Evolutionary conservation across 2,797 vertebrate genomes (phyloP).

Genomic region (Mus minutoides): DNA sequence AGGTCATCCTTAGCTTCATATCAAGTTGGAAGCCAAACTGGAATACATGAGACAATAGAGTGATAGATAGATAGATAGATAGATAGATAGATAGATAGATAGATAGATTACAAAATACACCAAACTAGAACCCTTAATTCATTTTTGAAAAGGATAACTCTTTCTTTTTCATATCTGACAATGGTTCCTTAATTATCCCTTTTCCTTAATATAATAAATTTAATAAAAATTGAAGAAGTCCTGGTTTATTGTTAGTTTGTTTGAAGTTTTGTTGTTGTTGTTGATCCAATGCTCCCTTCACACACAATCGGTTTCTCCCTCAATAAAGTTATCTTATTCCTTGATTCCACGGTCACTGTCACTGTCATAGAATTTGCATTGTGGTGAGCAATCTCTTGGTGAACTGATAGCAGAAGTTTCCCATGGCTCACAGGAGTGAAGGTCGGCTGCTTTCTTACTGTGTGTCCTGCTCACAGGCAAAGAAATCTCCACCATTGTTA

Average conservation of each 20-base stretch:
- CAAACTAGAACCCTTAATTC: neutral
- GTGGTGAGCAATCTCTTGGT: neutral
- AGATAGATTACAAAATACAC: neutral
- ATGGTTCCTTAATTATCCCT: neutral
- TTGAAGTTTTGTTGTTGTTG: neutral
- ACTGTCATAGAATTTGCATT: neutral
- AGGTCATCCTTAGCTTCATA: neutral
- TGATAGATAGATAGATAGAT: neutral
- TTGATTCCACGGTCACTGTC: neutral
- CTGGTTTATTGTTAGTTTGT: neutral
- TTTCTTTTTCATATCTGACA: neutral
- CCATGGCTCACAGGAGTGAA: neutral
- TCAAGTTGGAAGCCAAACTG: neutral
- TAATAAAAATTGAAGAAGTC: neutral
- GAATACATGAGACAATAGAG: neutral
- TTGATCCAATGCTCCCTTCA: neutral
- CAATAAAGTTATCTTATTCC: neutral
- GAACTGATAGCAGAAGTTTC: neutral
- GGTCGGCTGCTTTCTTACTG: neutral
- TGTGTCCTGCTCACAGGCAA: neutral
- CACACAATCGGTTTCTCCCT: neutral
- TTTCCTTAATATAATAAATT: conserved; percentile 32
- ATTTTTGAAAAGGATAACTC: neutral
- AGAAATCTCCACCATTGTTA: neutral
- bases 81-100: neutral